Evolutionary conservation across 2,797 vertebrate species (phyloP).

Genomic region (Geotrypetes seraphini): DNA sequence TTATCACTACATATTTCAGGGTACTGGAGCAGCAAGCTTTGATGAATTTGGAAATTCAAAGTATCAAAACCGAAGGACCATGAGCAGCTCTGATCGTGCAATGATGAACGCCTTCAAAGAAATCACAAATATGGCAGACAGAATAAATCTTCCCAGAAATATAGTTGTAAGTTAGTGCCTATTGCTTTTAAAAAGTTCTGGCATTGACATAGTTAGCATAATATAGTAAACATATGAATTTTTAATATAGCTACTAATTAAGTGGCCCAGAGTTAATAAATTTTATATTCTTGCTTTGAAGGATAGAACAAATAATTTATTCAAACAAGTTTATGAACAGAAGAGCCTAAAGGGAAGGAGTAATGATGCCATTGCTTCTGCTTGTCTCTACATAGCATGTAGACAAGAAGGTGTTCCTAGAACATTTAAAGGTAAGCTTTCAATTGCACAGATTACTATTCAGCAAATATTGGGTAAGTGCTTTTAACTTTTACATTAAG

Average conservation of each 20-base stretch:
- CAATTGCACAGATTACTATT: neutral
- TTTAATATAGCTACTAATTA: slow-evolving; percentile 53
- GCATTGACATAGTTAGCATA: slow-evolving; percentile 41
- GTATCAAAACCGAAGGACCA: slow-evolving; percentile 93
- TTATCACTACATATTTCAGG: slow-evolving; percentile 69
- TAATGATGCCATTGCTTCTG: slow-evolving; percentile 95
- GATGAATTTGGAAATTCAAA: slow-evolving; percentile 97
- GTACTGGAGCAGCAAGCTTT: slow-evolving; percentile 93
- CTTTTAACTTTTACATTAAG: no score
- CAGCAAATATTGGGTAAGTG: neutral
- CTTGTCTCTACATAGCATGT: slow-evolving; percentile 96
- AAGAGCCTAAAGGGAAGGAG: slow-evolving; percentile 96
- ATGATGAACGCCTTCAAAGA: slow-evolving; percentile 98
- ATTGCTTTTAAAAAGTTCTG: slow-evolving; percentile 28
- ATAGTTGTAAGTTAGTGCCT: slow-evolving; percentile 75
- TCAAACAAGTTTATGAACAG: slow-evolving; percentile 98
- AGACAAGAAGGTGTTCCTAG: slow-evolving; percentile 94
- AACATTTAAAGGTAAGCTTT: slow-evolving; percentile 87
- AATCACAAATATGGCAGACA: slow-evolving; percentile 94
- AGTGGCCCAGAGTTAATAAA: slow-evolving; percentile 51
- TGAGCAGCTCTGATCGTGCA: slow-evolving; percentile 94
- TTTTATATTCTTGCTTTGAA: slow-evolving; percentile 50
- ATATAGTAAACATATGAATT: slow-evolving; percentile 48
- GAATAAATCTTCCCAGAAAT: slow-evolving; percentile 96
- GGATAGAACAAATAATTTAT: slow-evolving; percentile 98